phyloP scores from a whole-genome alignment of 2,888 invertebrate genomes.

The Aspidiotus destructor region DNA sequence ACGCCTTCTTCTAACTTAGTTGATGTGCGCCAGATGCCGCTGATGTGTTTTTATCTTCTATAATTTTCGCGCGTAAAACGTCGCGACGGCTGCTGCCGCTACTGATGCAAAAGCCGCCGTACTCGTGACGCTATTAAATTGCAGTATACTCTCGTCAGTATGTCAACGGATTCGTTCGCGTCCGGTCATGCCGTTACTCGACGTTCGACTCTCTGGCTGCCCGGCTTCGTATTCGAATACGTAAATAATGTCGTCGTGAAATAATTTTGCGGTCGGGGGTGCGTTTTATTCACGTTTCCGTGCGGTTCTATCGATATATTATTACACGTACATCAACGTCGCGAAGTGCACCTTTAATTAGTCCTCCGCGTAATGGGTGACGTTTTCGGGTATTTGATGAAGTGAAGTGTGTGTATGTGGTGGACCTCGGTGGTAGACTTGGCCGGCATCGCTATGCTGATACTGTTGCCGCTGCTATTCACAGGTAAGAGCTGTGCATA shows the following conservation, averaged over 20 bases:
- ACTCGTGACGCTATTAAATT: too few relatives aligned
- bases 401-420: not conserved
- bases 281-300: not conserved
- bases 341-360: not conserved
- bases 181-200: too few relatives aligned
- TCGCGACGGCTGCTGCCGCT: too few relatives aligned
- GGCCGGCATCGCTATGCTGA: not conserved
- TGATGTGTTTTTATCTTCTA: conserved; percentile 12
- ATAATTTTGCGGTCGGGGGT: not conserved
- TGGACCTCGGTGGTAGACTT: not conserved
- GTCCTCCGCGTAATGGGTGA: not conserved
- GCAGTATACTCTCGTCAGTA: too few relatives aligned
- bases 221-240: not conserved
- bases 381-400: not conserved
- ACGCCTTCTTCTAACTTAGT: conserved; percentile 1
- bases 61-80: too few relatives aligned
- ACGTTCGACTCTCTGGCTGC: too few relatives aligned
- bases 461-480: conserved; percentile 4
- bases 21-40: conserved; percentile 29
- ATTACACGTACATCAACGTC: not conserved
- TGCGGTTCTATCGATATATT: too few relatives aligned
- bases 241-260: not conserved
- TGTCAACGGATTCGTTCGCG: too few relatives aligned
- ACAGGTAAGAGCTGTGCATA: not conserved
- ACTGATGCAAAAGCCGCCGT: too few relatives aligned